Evolutionary conservation across 2,888 invertebrate species (phyloP).

Genomic region (Athalia rosae): DNA sequence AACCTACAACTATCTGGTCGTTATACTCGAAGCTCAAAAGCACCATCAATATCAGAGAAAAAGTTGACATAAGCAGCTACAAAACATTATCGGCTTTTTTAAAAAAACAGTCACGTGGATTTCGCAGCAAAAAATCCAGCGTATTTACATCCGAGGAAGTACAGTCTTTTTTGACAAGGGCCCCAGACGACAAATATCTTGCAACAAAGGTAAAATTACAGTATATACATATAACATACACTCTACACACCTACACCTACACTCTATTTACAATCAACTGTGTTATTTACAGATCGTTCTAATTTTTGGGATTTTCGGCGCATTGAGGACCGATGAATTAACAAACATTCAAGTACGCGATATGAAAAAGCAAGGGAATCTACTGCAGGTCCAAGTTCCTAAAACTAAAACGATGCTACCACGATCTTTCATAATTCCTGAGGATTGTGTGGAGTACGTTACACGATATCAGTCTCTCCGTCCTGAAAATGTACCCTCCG

Average conservation of each 20-base stretch:
- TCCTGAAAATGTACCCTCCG: slow-evolving; percentile 48
- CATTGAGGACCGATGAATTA: slow-evolving; percentile 51
- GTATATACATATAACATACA: not conserved
- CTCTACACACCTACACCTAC: slow-evolving; percentile 26
- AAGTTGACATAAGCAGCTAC: slow-evolving; percentile 39
- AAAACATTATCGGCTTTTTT: slow-evolving; percentile 49
- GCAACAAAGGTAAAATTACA: slow-evolving; percentile 40
- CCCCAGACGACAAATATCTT: slow-evolving; percentile 50
- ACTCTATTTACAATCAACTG: slow-evolving; percentile 13
- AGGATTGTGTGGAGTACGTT: slow-evolving; percentile 47
- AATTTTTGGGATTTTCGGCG: slow-evolving; percentile 54
- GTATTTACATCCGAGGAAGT: slow-evolving; percentile 55
- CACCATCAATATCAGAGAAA: slow-evolving; percentile 43
- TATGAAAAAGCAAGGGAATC: slow-evolving; percentile 49
- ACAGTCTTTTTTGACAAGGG: slow-evolving; percentile 48
- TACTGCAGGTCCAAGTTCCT: slow-evolving; percentile 48
- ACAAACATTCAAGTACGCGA: slow-evolving; percentile 49
- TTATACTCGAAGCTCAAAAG: slow-evolving; percentile 48
- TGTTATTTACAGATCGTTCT: slow-evolving; percentile 47
- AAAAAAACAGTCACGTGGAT: slow-evolving; percentile 54
- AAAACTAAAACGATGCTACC: slow-evolving; percentile 50
- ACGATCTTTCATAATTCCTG: slow-evolving; percentile 51
- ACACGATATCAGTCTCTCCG: slow-evolving; percentile 52
- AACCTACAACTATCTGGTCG: slow-evolving; percentile 47
- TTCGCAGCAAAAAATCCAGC: slow-evolving; percentile 55